Evolutionary conservation across 2,113 vertebrate genomes (phyloP), one percentile per base, ranked within the genome.

Genomic region (Grammomys dolichurus): DNA sequence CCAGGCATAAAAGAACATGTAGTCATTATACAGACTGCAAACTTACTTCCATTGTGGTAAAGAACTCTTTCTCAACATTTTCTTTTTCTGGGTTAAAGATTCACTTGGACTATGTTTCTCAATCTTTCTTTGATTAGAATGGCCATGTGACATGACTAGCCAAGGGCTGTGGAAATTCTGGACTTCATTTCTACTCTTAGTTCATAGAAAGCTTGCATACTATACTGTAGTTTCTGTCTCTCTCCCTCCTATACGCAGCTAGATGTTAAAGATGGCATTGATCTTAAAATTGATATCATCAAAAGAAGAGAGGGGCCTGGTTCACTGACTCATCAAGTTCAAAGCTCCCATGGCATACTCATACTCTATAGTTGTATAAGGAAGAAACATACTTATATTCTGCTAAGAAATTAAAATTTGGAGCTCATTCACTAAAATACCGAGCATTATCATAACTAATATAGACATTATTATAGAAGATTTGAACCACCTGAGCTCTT

Each of bases 401-500:
- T 56, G n/a, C 65, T 86, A 80, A 63, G 54, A 89, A 77, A 90
- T 54, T 95, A 40, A 93, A 90, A 96, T 87, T 89, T 82, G n/a
- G 16, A 13, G 73, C 19, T 93, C 95, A 67, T 24, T 90, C 43
- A 65, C 58, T 82, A 65, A 4, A 78, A 89, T 46, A 31, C 20
- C 31, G 70, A 93, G 8, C 13, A 92, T 87, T 94, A 89, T 0
- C 3, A 69, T 91, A 94, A 85, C n/a, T 78, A 97, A 70, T 76
- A 95, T 4, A 56, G 14, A 54, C 91, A 89, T 89, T 73, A 80
- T 77, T 95, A 72, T 0, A 76, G 24, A 31, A 43, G 31, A 82
- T 86, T 76, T 75, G 85, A 77, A 91, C 67, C 2, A 84, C 16
- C 10, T 90, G 31, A 91, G 20, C 54, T 96, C 63, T 96, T 90